Conservation (phyloP, 2,797 vertebrate genomes). For the Gymnothorax javanicus region DNA sequence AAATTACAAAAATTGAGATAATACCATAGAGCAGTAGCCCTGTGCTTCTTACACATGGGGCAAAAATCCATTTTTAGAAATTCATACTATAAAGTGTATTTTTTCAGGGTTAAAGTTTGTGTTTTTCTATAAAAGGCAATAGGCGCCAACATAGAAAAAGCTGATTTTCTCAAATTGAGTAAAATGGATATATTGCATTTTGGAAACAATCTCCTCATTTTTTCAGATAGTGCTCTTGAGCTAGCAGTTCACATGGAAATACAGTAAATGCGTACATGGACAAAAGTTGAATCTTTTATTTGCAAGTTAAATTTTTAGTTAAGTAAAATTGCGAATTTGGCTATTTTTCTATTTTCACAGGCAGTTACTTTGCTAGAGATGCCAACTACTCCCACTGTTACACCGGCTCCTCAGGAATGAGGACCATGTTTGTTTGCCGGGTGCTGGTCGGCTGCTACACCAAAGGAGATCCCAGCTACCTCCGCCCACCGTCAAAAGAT, state of each 20-base stretch:
- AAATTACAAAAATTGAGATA: no score
- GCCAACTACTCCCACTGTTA: constrained; percentile 87
- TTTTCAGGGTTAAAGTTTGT: no score
- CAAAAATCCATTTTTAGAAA: no score
- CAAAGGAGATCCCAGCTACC: constrained; percentile 66
- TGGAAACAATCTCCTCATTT: no score
- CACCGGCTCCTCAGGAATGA: constrained; percentile 56
- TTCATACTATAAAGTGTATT: no score
- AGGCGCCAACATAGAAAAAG: no score
- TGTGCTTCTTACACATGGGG: no score
- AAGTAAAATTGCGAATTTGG: no score
- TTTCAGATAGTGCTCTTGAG: background rate
- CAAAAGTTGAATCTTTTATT: background rate
- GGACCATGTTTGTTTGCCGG: constrained; percentile 83
- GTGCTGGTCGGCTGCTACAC: constrained; percentile 86
- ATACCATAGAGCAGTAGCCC: no score
- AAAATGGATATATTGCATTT: no score
- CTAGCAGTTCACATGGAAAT: background rate
- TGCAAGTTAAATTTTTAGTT: background rate
- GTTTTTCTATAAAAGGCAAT: no score
- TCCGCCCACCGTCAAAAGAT: constrained; percentile 67
- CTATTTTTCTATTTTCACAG: constrained; percentile 60
- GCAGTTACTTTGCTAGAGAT: constrained; percentile 93
- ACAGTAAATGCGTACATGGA: background rate
- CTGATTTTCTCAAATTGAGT: no score